Evolutionary conservation across 2,888 invertebrate genomes (phyloP), one percentile per base, ranked within the genome.

Genomic region (Dryocosmus kuriphilus): DNA sequence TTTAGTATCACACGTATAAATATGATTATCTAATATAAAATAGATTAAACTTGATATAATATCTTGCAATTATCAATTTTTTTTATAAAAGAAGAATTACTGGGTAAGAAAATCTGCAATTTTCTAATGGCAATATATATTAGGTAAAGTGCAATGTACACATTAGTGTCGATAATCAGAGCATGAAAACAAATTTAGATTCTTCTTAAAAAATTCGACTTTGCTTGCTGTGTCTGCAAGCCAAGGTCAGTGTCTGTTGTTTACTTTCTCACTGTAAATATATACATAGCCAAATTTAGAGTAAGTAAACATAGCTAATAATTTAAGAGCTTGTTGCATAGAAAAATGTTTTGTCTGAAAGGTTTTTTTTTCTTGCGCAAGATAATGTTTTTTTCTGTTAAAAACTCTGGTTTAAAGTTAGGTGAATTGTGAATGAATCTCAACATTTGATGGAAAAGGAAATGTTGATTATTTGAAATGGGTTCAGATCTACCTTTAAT

Each of bases 71-170:
- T n/a, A 51, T 51, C 7, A 19, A 8, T n/a, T n/a, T 7, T 51
- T 2, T n/a, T 51, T 51, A 7, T 16, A 41, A 41, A 41, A 6
- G 6, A 46, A 6, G 51, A 51, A 51, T 7, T n/a, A 51, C 8
- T 51, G 19, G 1, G 1, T 5, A n/a, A 51, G 51, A n/a, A 51
- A 51, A 19, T 7, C 51, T n/a, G 6, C 19, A 51, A 51, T 51
- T 51, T 51, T 51, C n/a, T 2, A n/a, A 51, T n/a, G n/a, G 51
- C 7, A n/a, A 8, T 8, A n/a, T 51, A 51, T n/a, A 8, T n/a
- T 51, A 51, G 51, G 2, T n/a, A 46, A 27, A 51, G 30, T 51
- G 27, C 41, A 67, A n/a, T 71, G 11, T 51, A 71, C 27, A 71
- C 16, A 67, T 19, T 24, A 46, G 19, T 65, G 24, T 14, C 27